Evolutionary conservation across 1,140 invertebrate species (phyloP).

Genomic region (Druon quercuslanigerum): DNA sequence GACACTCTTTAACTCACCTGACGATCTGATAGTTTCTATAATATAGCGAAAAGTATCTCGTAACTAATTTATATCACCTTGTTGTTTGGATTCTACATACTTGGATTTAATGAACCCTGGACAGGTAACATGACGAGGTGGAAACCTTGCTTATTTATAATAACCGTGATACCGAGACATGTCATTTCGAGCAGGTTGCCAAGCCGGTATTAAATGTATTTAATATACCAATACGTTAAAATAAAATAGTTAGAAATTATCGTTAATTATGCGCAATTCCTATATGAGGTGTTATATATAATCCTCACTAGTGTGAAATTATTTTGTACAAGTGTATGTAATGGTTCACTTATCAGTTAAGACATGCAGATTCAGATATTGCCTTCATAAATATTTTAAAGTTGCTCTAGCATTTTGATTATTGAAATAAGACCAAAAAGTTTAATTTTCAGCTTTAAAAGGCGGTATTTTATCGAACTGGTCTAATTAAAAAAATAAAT

Average conservation of each 20-base stretch:
- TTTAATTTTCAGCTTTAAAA: no score
- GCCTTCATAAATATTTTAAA: no score
- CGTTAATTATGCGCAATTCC: background rate
- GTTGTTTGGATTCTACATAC: constrained; percentile 14
- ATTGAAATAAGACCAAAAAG: no score
- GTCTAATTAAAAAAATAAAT: no score
- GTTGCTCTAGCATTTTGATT: no score
- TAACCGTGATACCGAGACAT: constrained; percentile 2
- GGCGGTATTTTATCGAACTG: no score
- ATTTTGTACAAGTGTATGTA: background rate
- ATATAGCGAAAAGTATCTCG: background rate
- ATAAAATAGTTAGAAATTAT: background rate
- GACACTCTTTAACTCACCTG: constrained; percentile 8
- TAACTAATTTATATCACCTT: constrained; percentile 31
- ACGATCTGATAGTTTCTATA: constrained; percentile 16
- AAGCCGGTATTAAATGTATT: background rate
- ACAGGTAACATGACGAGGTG: constrained; percentile 16
- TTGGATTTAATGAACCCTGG: constrained; percentile 18
- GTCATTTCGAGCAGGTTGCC: constrained; percentile 7
- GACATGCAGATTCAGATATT: no score
- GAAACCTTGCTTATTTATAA: background rate
- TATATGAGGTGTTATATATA: background rate
- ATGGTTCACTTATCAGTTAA: no score
- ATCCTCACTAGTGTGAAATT: background rate
- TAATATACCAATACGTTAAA: background rate